Base-by-base conservation (phyloP, 2,797 vertebrate species). In the Poliocrania exsul region DNA sequence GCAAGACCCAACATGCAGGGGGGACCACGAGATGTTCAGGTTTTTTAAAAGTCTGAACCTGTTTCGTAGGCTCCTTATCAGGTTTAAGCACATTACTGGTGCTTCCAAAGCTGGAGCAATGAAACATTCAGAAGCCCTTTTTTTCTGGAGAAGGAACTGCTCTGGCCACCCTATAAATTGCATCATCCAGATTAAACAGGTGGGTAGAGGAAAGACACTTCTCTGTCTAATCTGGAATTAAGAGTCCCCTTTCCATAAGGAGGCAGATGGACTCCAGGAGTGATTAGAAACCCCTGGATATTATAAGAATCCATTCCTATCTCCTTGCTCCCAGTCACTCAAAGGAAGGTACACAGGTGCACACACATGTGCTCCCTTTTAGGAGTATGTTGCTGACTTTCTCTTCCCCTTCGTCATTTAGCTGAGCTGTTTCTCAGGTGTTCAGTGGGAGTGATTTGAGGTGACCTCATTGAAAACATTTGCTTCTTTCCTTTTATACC, bases 101-200 rank as follows among this genome's bases (percentile, higher is more conserved):
- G 16, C 57, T 89, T 74, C 64, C 42, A 42, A 85, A 81, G 75
- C 71, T 77, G 69, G 29, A 29, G 31, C 57, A 94, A 50, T 71
- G 53, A 71, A 58, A 78, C 61, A n/a, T 38, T 71, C 42, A 75
- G 60, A 57, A 73, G 38, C 57, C 19, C 21, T 47, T 87, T 88
- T 88, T 86, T 91, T 49, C 62, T 81, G 23, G 42, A 28, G 72
- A 62, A 66, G 56, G 35, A 93, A 14, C 64, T 71, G 38, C 53
- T 81, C 69, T 92, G 81, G 29, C 75, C 53, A 33, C 61, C 70
- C 33, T 23, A 2, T 80, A 89, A 92, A 87, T 79, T 89, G 25
- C 57, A 82, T 95, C 53, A 71, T 64, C 53, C 78, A 88, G 88
- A 87, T 78, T 86, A 71, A 95, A 71, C 44, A 67, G 78, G 60